Base-by-base conservation (phyloP, 2,113 vertebrate species). In the Pangasianodon gigas region DNA sequence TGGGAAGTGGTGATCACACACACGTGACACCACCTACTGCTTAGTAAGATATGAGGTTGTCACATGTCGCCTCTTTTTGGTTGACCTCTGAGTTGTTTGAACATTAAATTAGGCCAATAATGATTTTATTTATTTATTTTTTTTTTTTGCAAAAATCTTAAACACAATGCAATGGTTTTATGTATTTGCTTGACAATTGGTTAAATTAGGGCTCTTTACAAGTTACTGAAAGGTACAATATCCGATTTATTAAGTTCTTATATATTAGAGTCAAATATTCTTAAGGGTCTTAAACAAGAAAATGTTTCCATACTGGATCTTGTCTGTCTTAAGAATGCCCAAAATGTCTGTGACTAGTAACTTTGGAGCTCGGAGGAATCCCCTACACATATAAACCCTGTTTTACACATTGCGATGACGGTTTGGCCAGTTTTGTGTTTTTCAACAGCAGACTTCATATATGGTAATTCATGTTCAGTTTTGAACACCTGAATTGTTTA, bases 1-100 rank as follows among this genome's bases (percentile, higher is more conserved):
- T 85, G 21, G 80, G 80, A 92, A 58, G 41, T 85, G 69, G 75
- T 67, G 67, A 32, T 62, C 56, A 16, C 58, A 89, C 18, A 58
- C 32, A 58, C 16, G 21, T 32, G 58, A 56, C 32, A 24, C 24
- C 14, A 37, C 21, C 60, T 89, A 80, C 44, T n/a, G 41, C n/a
- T 80, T 14, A 51, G 19, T 48, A 67, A 51, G 11, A 14, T 58
- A 14, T 74, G 79, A 69, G n/a, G 83, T 65, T 85, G 69, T 67
- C 32, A 75, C 83, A 24, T 77, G 14, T 58, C 83, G 19, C 54
- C 32, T 79, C 4, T 80, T 11, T 84, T 81, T 80, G 88, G 54
- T 86, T 52, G 48, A 84, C 8, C 51, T 89, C 21, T 74, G 18
- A 89, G 51, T 19, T 24, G 86, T 60, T 75, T 29, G 37, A 58